Evolutionary conservation across 2,888 invertebrate species (phyloP).

Genomic region (Dioctria linearis): DNA sequence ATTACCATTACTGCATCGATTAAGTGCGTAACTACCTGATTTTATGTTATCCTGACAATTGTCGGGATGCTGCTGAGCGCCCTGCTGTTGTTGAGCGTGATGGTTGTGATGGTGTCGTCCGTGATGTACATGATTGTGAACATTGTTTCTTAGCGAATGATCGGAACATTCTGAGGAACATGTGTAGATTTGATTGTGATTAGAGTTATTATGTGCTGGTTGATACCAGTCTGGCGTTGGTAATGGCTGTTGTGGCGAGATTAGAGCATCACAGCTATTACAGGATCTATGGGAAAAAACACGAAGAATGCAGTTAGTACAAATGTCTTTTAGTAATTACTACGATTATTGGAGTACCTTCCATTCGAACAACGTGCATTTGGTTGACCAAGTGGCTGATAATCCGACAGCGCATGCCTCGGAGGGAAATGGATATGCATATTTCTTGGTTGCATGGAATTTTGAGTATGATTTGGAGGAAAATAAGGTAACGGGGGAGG

Average conservation of each 20-base stretch:
- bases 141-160: slow-evolving; percentile 62
- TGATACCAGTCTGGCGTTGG: slow-evolving; percentile 69
- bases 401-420: slow-evolving; percentile 68
- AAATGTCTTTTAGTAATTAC: not conserved
- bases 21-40: slow-evolving; percentile 54
- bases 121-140: slow-evolving; percentile 62
- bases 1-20: slow-evolving; percentile 55
- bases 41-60: slow-evolving; percentile 66
- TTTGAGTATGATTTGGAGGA: slow-evolving; percentile 61
- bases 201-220: slow-evolving; percentile 65
- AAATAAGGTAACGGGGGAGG: slow-evolving; percentile 70
- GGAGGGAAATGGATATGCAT: slow-evolving; percentile 71
- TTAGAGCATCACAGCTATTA: slow-evolving; percentile 70
- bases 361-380: slow-evolving; percentile 68
- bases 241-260: slow-evolving; percentile 69
- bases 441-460: slow-evolving; percentile 64
- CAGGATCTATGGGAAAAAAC: slow-evolving; percentile 64
- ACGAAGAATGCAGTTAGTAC: too few relatives aligned
- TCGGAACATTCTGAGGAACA: slow-evolving; percentile 72
- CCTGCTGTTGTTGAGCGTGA: slow-evolving; percentile 57
- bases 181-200: slow-evolving; percentile 69
- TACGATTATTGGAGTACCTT: slow-evolving; percentile 62
- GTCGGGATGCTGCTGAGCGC: slow-evolving; percentile 61
- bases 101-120: slow-evolving; percentile 57
- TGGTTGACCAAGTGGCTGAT: slow-evolving; percentile 67